Percentiles rank a stretch among this genome's conserved stretches.
Conservation (phyloP, 2,797 vertebrate species). For the Coracias cyanogaster region DNA sequence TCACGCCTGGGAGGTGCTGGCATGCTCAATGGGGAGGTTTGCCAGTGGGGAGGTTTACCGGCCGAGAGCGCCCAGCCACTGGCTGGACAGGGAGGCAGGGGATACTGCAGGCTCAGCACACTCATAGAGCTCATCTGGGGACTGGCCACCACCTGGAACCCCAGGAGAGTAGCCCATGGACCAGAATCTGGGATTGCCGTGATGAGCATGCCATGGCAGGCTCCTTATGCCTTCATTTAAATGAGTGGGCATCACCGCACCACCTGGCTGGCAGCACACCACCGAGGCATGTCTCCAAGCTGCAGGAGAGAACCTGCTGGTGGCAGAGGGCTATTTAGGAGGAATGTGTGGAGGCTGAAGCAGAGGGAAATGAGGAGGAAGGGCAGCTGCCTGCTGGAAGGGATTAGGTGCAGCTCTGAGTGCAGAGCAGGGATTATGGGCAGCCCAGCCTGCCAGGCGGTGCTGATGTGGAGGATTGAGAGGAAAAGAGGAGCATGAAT, state of each 20-base stretch:
- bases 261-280: rapidly evolving
- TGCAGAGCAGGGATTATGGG: neutral
- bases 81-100: neutral
- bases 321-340: neutral
- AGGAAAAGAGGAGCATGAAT: neutral
- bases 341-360: neutral
- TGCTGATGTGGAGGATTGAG: neutral
- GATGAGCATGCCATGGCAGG: neutral
- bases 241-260: neutral
- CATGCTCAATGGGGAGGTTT: neutral
- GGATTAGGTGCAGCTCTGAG: neutral
- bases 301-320: rapidly evolving
- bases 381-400: neutral
- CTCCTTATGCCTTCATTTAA: neutral
- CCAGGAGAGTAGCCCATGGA: neutral
- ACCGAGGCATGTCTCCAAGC: neutral
- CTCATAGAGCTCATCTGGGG: rapidly evolving
- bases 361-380: neutral
- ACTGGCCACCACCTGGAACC: neutral
- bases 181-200: neutral
- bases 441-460: neutral
- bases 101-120: neutral
- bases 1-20: rapidly evolving
- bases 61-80: neutral
- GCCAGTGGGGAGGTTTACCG: neutral